Base-by-base conservation (phyloP, 2,888 invertebrate genomes). In the Cephalotes varians region DNA sequence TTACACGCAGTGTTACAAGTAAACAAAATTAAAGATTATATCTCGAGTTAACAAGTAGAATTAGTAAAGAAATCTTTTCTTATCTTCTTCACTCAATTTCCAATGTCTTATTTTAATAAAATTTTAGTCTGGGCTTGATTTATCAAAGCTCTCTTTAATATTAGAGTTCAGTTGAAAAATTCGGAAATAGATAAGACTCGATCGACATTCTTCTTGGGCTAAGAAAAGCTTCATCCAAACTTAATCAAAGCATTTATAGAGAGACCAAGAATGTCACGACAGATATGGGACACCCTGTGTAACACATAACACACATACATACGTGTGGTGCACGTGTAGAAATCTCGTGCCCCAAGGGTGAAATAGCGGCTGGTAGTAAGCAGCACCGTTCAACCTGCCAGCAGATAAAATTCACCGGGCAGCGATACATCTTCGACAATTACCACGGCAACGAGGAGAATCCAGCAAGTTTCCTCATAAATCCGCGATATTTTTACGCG, bases 401-500 rank as follows among this genome's bases (percentile, higher is more conserved):
- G 83, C 81, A 84, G 92, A 91, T 92, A 92, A 91, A 92, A 92
- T 88, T 91, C 87, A 86, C 85, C 76, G 76, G 84, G 72, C 84
- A 87, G 87, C 90, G 89, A 92, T 92, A 92, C 91, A 91, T 92
- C 92, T 91, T 87, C 87, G 91, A 91, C 91, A 92, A 92, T 92
- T 92, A 92, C 92, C 87, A 85, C 85, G 90, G 87, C 90, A 88
- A 86, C 88, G 84, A 88, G 85, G 60, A 82, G 74, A 84, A 84
- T 84, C 84, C 89, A 79, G 85, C 86, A 93, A 92, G 91, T 92
- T 92, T 90, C 82, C 88, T 85, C 93, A 91, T 92, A 92, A 92
- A 92, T 92, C 90, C 90, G 87, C 85, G 87, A 92, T 91, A 93
- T 92, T 92, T 92, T 92, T 92, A 92, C 91, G 92, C 88, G 91